These are phyloP conservation scores for Sebastes vulpes DNA, from an alignment of 2,797 vertebrate species.

Conservation along the genomic window DNA sequence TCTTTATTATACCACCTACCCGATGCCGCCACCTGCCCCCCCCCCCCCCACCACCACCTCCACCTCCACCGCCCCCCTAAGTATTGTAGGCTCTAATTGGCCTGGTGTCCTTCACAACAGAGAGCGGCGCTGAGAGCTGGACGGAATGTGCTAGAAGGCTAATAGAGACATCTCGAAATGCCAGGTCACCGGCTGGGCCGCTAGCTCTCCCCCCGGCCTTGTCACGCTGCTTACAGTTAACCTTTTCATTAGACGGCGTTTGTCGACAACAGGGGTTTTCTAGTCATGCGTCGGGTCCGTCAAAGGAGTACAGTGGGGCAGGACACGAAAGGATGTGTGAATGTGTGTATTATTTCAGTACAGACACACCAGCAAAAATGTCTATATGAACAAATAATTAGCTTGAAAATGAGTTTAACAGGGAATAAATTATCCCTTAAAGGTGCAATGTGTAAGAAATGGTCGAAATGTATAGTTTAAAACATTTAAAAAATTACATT, in stretches of 20 bases:
- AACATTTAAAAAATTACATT: too few relatives aligned
- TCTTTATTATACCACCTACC: constrained; percentile 50
- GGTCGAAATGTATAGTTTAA: background rate
- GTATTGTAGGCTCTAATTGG: constrained; percentile 77
- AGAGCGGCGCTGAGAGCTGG: constrained; percentile 47
- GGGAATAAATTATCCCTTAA: background rate
- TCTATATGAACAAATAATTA: background rate
- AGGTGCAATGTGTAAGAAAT: background rate
- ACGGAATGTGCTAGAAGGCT: constrained; percentile 54
- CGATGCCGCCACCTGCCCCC: constrained; percentile 25
- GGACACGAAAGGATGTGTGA: constrained; percentile 6
- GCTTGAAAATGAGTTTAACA: too few relatives aligned
- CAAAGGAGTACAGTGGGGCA: background rate
- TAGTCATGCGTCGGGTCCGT: constrained; percentile 10
- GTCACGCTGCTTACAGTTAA: constrained; percentile 75
- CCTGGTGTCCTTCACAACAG: constrained; percentile 67
- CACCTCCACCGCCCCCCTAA: background rate
- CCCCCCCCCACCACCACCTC: background rate
- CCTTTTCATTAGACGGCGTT: constrained; percentile 79
- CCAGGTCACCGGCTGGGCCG: constrained; percentile 73
- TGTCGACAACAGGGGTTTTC: constrained; percentile 57
- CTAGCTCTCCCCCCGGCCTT: constrained; percentile 63
- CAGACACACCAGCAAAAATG: background rate
- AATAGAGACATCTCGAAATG: constrained; percentile 81
- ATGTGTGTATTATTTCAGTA: background rate